These are phyloP conservation scores for Habrosyne pyritoides DNA, from an alignment of 2,888 invertebrate genomes.

Conservation along the genomic window DNA sequence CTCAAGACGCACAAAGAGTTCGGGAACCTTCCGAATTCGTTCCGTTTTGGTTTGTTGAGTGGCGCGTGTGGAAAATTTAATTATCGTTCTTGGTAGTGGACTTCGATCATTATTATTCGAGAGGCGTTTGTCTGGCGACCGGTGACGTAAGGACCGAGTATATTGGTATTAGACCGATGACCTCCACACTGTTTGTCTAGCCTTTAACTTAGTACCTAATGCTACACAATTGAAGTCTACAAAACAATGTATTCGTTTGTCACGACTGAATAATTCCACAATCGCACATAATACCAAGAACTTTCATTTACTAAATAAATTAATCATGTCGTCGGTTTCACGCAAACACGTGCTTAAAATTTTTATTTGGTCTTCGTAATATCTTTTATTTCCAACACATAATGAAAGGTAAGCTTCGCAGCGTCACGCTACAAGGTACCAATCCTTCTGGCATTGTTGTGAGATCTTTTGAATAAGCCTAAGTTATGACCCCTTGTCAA, in stretches of 20 bases:
- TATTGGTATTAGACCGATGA: slow-evolving; percentile 69
- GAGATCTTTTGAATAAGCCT: slow-evolving; percentile 37
- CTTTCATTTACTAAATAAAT: background rate
- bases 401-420: background rate
- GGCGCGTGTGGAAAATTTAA: slow-evolving; percentile 77
- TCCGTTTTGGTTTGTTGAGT: slow-evolving; percentile 47
- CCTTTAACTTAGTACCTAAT: slow-evolving; percentile 16
- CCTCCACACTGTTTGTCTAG: slow-evolving; percentile 61
- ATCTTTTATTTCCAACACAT: background rate
- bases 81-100: slow-evolving; percentile 66
- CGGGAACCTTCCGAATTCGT: slow-evolving; percentile 54
- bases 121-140: slow-evolving; percentile 66
- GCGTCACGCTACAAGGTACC: background rate
- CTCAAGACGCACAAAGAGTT: slow-evolving; percentile 30
- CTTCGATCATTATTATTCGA: slow-evolving; percentile 74
- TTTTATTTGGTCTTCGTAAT: background rate
- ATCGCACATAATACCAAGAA: background rate
- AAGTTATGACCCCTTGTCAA: slow-evolving; percentile 41
- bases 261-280: background rate
- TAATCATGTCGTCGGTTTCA: background rate
- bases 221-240: slow-evolving; percentile 22
- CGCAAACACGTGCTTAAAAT: background rate
- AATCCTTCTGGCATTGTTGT: background rate
- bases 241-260: slow-evolving; percentile 18
- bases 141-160: slow-evolving; percentile 70